Evolutionary conservation across 2,888 invertebrate genomes (phyloP), one percentile per base, ranked within the genome.

Genomic region (Eristalis tenax): DNA sequence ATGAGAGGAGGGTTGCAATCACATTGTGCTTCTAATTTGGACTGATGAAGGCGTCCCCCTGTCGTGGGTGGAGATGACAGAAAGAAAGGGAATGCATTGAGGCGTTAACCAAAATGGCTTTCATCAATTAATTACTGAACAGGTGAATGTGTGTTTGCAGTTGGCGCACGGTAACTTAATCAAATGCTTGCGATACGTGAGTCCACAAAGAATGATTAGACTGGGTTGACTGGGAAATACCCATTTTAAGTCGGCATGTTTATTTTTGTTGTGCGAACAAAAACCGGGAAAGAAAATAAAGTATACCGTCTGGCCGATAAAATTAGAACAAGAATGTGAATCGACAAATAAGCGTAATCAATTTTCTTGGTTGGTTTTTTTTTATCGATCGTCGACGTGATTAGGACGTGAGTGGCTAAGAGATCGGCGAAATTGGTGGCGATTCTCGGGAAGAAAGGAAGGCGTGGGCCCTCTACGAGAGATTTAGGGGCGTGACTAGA

Each of bases 91-190:
- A 43, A n/a, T n/a, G 43, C 15, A 43, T 81, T 65, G 69, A 77
- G 85, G 73, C 69, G 81, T 85, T 77, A 43, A 77, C 69, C 73
- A 74, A 78, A 82, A 78, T 78, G 50, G 23, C 22, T 82, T 65
- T 78, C 59, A 28, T 81, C 73, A 56, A 81, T 69, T 81, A 75
- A 81, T 75, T 69, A 74, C 38, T 3, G 32, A 23, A 26, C 18
- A 64, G 38, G 8, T 35, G 22, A 18, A 1, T 22, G 68, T 63
- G 0, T 75, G 50, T 26, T 84, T 74, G 56, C 38, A 63, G 56
- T 35, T 80, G 61, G 69, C 38, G 65, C 10, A 50, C 38, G 64
- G 50, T 73, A 68, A 23, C 28, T 78, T 73, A 63, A 63, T 73
- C 38, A 61, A 77, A 68, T 43, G 26, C 40, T 68, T 66, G 61